Conservation (phyloP, 53 echinoderm and acorn worm genomes). For the Actinopyga echinites region DNA sequence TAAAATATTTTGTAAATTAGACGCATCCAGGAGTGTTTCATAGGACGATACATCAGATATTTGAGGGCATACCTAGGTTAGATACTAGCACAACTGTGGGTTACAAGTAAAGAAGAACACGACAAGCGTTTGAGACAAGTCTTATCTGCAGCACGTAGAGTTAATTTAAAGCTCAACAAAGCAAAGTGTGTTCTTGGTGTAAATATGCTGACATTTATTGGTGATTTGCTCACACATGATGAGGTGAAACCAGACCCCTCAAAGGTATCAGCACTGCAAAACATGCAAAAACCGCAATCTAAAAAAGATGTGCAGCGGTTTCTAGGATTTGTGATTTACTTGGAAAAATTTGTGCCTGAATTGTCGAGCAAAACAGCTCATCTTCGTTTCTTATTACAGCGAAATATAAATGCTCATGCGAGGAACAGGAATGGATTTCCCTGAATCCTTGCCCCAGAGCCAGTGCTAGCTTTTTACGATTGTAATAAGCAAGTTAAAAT, state of each 20-base stretch:
- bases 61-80: slow-evolving; percentile 47
- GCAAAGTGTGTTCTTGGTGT: slow-evolving; percentile 63
- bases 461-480: slow-evolving; percentile 60
- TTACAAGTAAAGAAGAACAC: slow-evolving; percentile 59
- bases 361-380: slow-evolving; percentile 56
- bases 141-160: slow-evolving; percentile 38
- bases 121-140: slow-evolving; percentile 58
- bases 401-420: slow-evolving; percentile 60
- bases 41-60: slow-evolving; percentile 49
- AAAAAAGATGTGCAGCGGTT: slow-evolving; percentile 18
- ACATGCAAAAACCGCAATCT: slow-evolving; percentile 59
- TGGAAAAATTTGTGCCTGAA: slow-evolving; percentile 60
- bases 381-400: slow-evolving; percentile 46
- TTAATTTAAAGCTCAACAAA: slow-evolving; percentile 66
- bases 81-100: slow-evolving; percentile 57
- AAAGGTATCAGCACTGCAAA: slow-evolving; percentile 64
- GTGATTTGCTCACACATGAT: slow-evolving; percentile 53
- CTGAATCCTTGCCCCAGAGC: slow-evolving; percentile 43
- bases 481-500: too few relatives aligned
- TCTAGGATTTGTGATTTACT: slow-evolving; percentile 60
- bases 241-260: slow-evolving; percentile 59
- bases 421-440: slow-evolving; percentile 39
- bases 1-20: slow-evolving; percentile 56
- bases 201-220: slow-evolving; percentile 53
- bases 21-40: slow-evolving; percentile 62